Base-by-base conservation (phyloP, 2,113 vertebrate genomes). In the Urocolius indicus region DNA sequence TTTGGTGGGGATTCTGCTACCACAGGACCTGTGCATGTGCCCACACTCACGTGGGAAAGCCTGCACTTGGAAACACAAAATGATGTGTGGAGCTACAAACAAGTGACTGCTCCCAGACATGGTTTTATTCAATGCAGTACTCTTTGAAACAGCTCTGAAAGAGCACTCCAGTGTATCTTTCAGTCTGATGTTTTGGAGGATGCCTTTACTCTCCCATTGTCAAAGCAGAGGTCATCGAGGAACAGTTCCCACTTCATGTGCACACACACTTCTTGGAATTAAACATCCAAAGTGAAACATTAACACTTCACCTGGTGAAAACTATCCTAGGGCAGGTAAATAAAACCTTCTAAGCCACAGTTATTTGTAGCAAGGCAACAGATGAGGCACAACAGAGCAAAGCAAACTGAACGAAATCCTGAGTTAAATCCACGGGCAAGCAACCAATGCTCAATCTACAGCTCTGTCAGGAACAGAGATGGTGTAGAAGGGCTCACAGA, bases 241-340 rank as follows among this genome's bases (percentile, higher is more conserved):
- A 49, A 4, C 0, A 45, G 7, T 48, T 21, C 15, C 49, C 6
- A 20, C 7, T 22, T 34, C 22, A 57, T 8, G 5, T 16, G 18
- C 34, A 38, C 23, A 16, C 30, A 26, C 6, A 30, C 9, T 8
- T 38, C 36, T 43, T 2, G 1, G 41, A 51, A 45, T 16, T 27
- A 30, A 66, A 77, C 81, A 63, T 2, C 32, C 72, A 6, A 65
- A 90, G 68, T 16, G 65, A 69, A 76, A 69, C 1, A 7, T 26
- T 48, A 62, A 76, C 77, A 36, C 36, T 85, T 96, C 96, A 92
- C 96, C 96, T 95, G 96, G 94, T 94, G 94, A 94, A 97, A 87
- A 89, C 96, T 83, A 94, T 48, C 94, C 45, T 6, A 10, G 48
- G 49, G 46, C 59, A 89, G n/a, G 73, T 82, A 87, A 83, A 71